A percentile compares a stretch with the other conserved stretches of the same genome.
Conservation (phyloP, 1,140 invertebrate genomes). For the Lamellibrachia luymesi region DNA sequence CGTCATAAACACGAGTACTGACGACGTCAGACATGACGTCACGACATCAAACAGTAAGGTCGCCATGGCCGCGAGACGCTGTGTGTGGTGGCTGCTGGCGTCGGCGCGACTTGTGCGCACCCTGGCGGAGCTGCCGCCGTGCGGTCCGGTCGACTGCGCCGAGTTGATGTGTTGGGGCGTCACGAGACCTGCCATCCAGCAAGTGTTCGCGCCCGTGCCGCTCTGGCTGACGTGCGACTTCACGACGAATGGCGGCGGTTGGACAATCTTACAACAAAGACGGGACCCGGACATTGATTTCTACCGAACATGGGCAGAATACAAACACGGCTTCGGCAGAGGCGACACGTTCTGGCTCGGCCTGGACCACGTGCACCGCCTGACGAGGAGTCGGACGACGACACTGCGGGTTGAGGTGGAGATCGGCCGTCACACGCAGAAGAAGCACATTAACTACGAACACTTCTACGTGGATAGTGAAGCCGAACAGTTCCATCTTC, state of each 20-base stretch:
- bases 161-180: not conserved
- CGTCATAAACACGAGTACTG: not conserved
- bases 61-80: not conserved
- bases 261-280: not conserved
- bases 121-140: not conserved
- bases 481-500: not conserved
- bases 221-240: not conserved
- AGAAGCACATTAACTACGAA: not conserved
- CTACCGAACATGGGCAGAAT: not conserved
- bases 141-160: not conserved
- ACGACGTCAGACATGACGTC: not conserved
- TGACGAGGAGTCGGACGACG: not conserved
- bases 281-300: not conserved
- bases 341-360: not conserved
- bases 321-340: not conserved
- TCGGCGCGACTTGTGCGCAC: not conserved
- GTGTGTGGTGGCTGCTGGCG: not conserved
- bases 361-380: not conserved
- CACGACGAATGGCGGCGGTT: not conserved
- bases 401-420: not conserved
- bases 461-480: not conserved
- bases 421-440: not conserved
- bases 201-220: not conserved
- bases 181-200: not conserved
- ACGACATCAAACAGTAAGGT: not conserved